Conservation (phyloP, 2,113 vertebrate genomes). For the Dipodomys stephensi region DNA sequence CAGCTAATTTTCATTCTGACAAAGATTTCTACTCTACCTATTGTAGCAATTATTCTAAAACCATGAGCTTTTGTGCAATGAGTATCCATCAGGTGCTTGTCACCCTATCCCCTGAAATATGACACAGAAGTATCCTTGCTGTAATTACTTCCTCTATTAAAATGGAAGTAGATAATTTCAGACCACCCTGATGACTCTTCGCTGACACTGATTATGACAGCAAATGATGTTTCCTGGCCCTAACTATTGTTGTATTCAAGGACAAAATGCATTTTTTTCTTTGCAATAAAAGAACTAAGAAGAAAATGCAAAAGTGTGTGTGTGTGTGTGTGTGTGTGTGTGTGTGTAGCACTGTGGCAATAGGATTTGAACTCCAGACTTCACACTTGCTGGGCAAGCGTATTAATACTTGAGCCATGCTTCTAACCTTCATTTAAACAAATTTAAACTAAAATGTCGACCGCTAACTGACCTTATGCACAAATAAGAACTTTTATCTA, state of each 20-base stretch:
- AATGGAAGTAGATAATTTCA: background rate
- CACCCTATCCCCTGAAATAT: slow-evolving; percentile 15
- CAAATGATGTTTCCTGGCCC: slow-evolving; percentile 34
- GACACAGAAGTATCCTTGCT: slow-evolving; percentile 6
- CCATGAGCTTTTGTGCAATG: background rate
- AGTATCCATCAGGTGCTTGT: background rate
- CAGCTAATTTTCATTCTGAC: background rate
- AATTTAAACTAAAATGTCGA: too few relatives aligned
- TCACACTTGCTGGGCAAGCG: too few relatives aligned
- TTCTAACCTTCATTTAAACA: too few relatives aligned
- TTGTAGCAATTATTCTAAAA: slow-evolving; percentile 13
- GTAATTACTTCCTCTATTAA: slow-evolving; percentile 19
- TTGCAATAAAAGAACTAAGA: slow-evolving; percentile 7
- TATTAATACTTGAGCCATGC: too few relatives aligned
- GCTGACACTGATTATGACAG: background rate
- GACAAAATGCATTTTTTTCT: background rate
- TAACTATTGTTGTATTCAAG: background rate
- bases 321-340: too few relatives aligned
- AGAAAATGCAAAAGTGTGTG: too few relatives aligned
- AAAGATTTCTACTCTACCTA: background rate
- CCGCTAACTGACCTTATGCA: background rate
- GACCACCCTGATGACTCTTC: background rate
- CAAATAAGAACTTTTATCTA: background rate
- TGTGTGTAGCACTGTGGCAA: too few relatives aligned
- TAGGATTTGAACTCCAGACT: too few relatives aligned